Evolutionary conservation across 2,888 invertebrate species (phyloP).

Genomic region (Abrostola tripartita): DNA sequence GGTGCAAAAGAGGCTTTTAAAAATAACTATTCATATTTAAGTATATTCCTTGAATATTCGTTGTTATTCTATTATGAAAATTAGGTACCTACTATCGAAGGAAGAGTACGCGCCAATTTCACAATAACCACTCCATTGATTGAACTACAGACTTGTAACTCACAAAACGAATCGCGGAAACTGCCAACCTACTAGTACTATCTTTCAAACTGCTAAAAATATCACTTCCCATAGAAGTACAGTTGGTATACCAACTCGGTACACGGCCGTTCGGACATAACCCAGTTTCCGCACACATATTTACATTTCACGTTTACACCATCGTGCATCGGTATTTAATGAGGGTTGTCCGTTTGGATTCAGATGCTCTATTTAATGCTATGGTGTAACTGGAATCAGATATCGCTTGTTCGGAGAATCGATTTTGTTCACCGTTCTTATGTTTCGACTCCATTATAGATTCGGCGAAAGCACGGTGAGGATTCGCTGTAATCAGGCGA

Average conservation of each 20-base stretch:
- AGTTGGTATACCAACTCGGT: constrained; percentile 8
- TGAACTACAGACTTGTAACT: too few species aligned
- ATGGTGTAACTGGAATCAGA: constrained; percentile 45
- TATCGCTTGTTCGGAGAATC: constrained; percentile 43
- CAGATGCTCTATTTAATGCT: constrained; percentile 40
- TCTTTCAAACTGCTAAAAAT: constrained; percentile 35
- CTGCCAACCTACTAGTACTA: constrained; percentile 1
- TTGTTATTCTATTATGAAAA: too few species aligned
- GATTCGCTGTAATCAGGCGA: too few species aligned
- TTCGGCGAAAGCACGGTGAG: too few species aligned
- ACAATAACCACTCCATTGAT: too few species aligned
- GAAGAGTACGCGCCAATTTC: too few species aligned
- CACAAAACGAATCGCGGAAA: too few species aligned
- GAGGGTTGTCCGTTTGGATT: constrained; percentile 60
- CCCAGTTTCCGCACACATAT: constrained; percentile 59
- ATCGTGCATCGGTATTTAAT: constrained; percentile 69
- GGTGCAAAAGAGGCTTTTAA: not conserved
- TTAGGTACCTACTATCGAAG: too few species aligned
- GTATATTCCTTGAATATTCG: too few species aligned
- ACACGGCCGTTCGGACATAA: constrained; percentile 40
- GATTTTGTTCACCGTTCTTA: constrained; percentile 30
- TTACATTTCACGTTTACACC: constrained; percentile 71
- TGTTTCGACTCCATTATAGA: too few species aligned
- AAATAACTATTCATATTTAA: too few species aligned
- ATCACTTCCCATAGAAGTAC: constrained; percentile 27